Evolutionary conservation across 2,888 invertebrate genomes (phyloP).

Genomic region (Onchidella celtica): DNA sequence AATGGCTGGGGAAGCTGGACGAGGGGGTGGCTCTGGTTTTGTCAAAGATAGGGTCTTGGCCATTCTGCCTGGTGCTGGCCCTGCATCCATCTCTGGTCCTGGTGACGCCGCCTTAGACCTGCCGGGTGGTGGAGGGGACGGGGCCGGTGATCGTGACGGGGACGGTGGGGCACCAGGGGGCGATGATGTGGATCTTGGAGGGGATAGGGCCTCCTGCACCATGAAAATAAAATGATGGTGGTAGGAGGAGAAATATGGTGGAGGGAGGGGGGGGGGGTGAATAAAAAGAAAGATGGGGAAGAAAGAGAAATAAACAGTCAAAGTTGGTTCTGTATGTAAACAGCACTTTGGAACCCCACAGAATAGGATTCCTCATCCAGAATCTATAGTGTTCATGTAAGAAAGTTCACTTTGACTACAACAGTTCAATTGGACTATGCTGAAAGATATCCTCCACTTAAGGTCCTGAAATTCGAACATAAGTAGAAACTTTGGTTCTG

Average conservation of each 20-base stretch:
- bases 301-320: background rate
- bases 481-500: no score
- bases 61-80: background rate
- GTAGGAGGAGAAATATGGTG: no score
- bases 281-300: background rate
- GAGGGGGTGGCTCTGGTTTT: constrained; percentile 23
- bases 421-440: no score
- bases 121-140: constrained; percentile 15
- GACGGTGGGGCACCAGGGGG: constrained; percentile 49
- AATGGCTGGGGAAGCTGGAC: background rate
- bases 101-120: constrained; percentile 6
- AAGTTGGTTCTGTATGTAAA: no score
- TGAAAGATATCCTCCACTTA: no score
- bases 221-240: constrained; percentile 38
- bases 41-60: background rate
- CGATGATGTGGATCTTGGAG: constrained; percentile 55
- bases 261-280: constrained; percentile 46
- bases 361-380: no score
- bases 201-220: constrained; percentile 42
- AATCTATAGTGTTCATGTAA: no score
- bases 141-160: constrained; percentile 14
- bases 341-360: no score
- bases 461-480: no score
- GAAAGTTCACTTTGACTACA: no score
- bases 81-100: background rate